Percentiles rank a stretch among this genome's conserved stretches.
phyloP scores from a whole-genome alignment of 2,888 invertebrate genomes.

The Clanis bilineata region DNA sequence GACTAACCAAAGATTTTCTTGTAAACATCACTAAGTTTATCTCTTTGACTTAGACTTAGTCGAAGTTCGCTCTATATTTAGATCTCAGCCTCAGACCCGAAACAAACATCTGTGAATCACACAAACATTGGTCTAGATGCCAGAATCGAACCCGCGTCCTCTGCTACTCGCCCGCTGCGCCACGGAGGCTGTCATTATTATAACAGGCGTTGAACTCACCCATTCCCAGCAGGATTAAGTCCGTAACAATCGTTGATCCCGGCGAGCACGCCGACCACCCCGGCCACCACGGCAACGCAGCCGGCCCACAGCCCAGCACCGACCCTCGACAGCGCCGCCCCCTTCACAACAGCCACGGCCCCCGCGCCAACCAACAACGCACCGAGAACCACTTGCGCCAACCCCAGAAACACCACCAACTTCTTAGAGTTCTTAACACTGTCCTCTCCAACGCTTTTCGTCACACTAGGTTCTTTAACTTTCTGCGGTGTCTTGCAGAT shows the following conservation, averaged over 20 bases:
- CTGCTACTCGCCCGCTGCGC: no score
- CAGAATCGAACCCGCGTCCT: no score
- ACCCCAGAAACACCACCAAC: constrained; percentile 78
- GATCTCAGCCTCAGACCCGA: no score
- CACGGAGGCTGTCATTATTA: no score
- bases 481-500: constrained; percentile 80
- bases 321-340: constrained; percentile 79
- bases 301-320: constrained; percentile 88
- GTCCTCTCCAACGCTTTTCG: constrained; percentile 68
- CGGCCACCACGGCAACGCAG: constrained; percentile 83
- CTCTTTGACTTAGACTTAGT: no score
- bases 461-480: constrained; percentile 60
- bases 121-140: no score
- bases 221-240: constrained; percentile 50
- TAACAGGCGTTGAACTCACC: constrained; percentile 59
- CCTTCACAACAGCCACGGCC: constrained; percentile 83
- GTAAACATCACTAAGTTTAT: no score
- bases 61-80: no score
- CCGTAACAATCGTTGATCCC: constrained; percentile 82
- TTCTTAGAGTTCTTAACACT: constrained; percentile 51
- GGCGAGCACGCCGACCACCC: constrained; percentile 84
- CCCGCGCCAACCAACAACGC: constrained; percentile 84
- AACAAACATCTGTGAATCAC: no score
- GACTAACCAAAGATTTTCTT: no score
- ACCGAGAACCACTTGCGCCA: constrained; percentile 84